Evolutionary conservation across 2,888 invertebrate species (phyloP).

Genomic region (Papilio gigon): DNA sequence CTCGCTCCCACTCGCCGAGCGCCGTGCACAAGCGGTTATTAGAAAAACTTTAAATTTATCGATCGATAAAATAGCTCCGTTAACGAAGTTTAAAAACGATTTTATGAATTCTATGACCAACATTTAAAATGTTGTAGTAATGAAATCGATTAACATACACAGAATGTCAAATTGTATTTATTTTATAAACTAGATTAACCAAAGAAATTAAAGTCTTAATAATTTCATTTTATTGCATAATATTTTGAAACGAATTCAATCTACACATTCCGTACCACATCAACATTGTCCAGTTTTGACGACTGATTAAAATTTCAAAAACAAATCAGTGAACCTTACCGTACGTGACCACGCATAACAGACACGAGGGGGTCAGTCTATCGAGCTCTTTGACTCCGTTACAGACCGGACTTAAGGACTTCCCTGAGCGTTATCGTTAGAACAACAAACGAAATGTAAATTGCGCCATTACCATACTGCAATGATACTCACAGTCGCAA

Average conservation of each 20-base stretch:
- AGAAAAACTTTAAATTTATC: conserved; percentile 57
- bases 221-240: neutral
- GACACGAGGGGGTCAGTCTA: conserved; percentile 65
- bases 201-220: no score
- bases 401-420: conserved; percentile 54
- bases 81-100: conserved; percentile 25
- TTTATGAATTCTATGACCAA: neutral
- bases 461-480: conserved; percentile 46
- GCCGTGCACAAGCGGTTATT: conserved; percentile 48
- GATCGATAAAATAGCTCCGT: conserved; percentile 30
- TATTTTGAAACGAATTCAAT: conserved; percentile 29
- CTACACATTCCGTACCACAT: conserved; percentile 42
- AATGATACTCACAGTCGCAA: conserved; percentile 35
- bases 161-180: no score
- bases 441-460: conserved; percentile 69
- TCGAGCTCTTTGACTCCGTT: conserved; percentile 67
- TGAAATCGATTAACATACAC: no score
- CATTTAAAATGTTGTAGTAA: neutral
- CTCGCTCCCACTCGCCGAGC: conserved; percentile 48
- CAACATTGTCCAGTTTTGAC: conserved; percentile 46
- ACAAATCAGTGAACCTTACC: conserved; percentile 69
- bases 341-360: conserved; percentile 78
- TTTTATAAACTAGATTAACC: no score
- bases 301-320: conserved; percentile 75
- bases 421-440: conserved; percentile 51